Conservation (phyloP, 1,140 invertebrate genomes). For the Antheraea mylitta region DNA sequence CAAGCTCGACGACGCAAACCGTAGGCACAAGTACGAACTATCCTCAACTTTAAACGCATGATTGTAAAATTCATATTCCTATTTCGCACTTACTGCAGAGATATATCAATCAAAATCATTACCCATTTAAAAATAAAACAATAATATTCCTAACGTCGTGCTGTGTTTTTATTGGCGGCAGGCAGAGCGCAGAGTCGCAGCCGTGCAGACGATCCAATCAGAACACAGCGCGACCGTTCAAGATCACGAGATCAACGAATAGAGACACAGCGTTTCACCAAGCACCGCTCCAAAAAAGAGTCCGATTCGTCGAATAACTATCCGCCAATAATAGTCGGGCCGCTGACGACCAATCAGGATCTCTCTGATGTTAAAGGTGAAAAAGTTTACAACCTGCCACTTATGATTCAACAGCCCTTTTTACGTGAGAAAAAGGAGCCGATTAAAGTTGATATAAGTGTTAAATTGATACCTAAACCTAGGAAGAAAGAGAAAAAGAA, state of each 20-base stretch:
- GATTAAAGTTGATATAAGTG: constrained; percentile 89
- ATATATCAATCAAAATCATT: constrained; percentile 34
- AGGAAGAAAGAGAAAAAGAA: constrained; percentile 66
- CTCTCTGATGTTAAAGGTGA: constrained; percentile 69
- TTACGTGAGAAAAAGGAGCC: constrained; percentile 87
- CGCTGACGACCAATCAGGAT: constrained; percentile 78
- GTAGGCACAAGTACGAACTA: constrained; percentile 89
- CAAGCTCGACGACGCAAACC: constrained; percentile 90
- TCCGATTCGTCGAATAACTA: constrained; percentile 82
- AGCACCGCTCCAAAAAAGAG: constrained; percentile 73
- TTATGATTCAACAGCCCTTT: constrained; percentile 82
- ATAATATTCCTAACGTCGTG: constrained; percentile 67
- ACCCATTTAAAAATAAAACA: constrained; percentile 33
- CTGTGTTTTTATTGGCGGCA: constrained; percentile 78
- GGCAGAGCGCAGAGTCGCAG: constrained; percentile 74
- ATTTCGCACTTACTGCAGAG: background rate
- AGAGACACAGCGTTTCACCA: constrained; percentile 53
- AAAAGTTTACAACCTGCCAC: constrained; percentile 75
- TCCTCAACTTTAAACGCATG: constrained; percentile 63
- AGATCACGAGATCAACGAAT: constrained; percentile 54
- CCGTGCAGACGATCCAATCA: constrained; percentile 77
- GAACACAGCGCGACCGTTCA: constrained; percentile 73
- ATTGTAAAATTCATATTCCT: constrained; percentile 2
- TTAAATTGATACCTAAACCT: constrained; percentile 86
- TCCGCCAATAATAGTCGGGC: constrained; percentile 71